Evolutionary conservation across 2,113 vertebrate genomes (phyloP).

Genomic region (Rhinolophus ferrumequinum): DNA sequence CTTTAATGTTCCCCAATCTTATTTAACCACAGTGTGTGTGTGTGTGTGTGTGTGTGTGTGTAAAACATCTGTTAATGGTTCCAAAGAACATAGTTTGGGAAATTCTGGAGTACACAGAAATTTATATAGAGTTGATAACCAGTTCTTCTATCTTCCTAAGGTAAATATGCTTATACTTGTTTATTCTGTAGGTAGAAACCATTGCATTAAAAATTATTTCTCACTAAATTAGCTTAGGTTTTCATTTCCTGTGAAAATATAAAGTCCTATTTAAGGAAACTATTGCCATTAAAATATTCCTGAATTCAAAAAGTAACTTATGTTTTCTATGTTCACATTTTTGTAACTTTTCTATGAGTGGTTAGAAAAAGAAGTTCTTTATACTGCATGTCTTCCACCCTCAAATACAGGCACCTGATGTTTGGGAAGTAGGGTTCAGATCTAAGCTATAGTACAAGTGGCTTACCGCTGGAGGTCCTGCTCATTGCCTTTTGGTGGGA

Average conservation of each 20-base stretch:
- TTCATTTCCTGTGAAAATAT: slow-evolving; percentile 7
- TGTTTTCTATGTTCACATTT: not conserved
- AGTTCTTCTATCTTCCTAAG: not conserved
- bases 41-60: not conserved
- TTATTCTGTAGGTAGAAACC: not conserved
- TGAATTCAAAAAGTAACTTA: not conserved
- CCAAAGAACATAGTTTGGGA: not conserved
- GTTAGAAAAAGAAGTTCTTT: not conserved
- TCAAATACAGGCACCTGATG: not conserved
- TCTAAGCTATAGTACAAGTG: not conserved
- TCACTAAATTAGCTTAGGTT: not conserved
- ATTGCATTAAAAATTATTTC: not conserved
- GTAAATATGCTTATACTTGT: not conserved
- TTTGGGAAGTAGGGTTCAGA: not conserved
- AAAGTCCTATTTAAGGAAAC: not conserved
- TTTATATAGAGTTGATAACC: not conserved
- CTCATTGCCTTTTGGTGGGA: not conserved
- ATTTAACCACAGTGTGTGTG: not conserved
- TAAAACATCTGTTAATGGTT: not conserved
- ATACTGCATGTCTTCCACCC: not conserved
- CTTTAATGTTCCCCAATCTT: not conserved
- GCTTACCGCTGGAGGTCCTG: not conserved
- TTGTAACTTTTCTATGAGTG: not conserved
- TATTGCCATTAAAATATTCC: not conserved
- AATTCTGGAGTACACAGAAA: not conserved